phyloP scores from a whole-genome alignment of 2,797 vertebrate genomes.

The Euphonia xanthogaster region DNA sequence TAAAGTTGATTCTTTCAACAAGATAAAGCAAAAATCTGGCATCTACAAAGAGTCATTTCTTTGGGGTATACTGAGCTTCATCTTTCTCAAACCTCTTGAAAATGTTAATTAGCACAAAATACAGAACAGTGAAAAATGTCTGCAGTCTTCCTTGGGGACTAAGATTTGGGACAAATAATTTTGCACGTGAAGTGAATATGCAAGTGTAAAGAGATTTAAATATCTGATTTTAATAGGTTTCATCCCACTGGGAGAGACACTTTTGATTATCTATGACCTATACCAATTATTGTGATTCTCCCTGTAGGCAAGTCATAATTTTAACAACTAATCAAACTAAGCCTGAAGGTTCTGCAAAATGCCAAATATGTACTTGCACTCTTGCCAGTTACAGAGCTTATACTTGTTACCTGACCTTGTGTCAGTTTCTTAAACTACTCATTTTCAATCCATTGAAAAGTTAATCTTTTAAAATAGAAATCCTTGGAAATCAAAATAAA shows the following conservation, averaged over 20 bases:
- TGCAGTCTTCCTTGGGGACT: slow-evolving; percentile 67
- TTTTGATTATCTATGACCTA: slow-evolving; percentile 92
- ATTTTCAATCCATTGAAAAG: slow-evolving; percentile 15
- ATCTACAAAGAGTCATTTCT: slow-evolving; percentile 53
- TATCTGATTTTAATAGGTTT: slow-evolving; percentile 89
- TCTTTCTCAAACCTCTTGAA: slow-evolving; percentile 63
- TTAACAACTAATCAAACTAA: slow-evolving; percentile 82
- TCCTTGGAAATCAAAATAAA: not conserved
- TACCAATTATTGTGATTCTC: slow-evolving; percentile 88
- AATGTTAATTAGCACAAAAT: slow-evolving; percentile 76
- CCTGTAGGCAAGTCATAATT: slow-evolving; percentile 84
- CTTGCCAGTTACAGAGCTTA: slow-evolving; percentile 48
- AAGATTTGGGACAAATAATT: slow-evolving; percentile 68
- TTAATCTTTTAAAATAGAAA: slow-evolving; percentile 10
- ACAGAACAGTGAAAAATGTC: slow-evolving; percentile 70
- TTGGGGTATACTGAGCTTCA: slow-evolving; percentile 2
- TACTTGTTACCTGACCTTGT: slow-evolving; percentile 61
- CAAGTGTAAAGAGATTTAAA: slow-evolving; percentile 84
- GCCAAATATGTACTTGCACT: slow-evolving; percentile 65
- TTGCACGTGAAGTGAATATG: slow-evolving; percentile 65
- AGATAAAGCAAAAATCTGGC: slow-evolving; percentile 50
- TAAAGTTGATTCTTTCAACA: slow-evolving; percentile 51
- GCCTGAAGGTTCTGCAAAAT: slow-evolving; percentile 74
- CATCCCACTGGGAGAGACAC: slow-evolving; percentile 80
- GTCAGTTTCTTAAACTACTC: slow-evolving; percentile 17